Base-by-base conservation (phyloP, 2,113 vertebrate species). In the Microcebus jonahi region DNA sequence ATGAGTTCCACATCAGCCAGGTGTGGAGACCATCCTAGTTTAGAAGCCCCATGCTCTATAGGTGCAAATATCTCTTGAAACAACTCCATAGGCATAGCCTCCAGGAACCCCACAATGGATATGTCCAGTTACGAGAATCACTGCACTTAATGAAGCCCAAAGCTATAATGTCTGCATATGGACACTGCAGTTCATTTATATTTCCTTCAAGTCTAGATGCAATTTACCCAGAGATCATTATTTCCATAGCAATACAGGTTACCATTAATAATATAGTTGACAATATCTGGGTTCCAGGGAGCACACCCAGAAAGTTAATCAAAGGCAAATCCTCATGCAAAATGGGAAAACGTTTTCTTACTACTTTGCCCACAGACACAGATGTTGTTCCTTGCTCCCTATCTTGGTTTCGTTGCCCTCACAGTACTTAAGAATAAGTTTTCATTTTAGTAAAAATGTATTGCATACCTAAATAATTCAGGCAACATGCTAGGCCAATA, bases 231-330 rank as follows among this genome's bases (percentile, higher is more conserved):
- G 84, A 59, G n/a, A 79, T 77, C 45, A 59, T 68, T 89, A 76
- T 92, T 59, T 88, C 29, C 34, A 90, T 1, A 57, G 21, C 21
- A 53, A 8, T 70, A 68, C 42, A 68, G 70, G 45, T 34, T 63
- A 77, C 36, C 76, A 57, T 57, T 57, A 57, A 21, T 57, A 68
- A 83, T 50, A 82, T 0, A 76, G 63, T 1, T 39, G 75, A 65
- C 8, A 50, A 31, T 5, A 76, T 55, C 61, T 50, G 48, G 36
- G 67, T 82, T 80, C 39, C 17, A 61, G 21, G 21, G 15, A 88
- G 97, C 25, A 90, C n/a, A 94, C 45, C 31, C 36, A 91, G 20
- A 79, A 90, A 94, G 57, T 85, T 42, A 88, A 89, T 6, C 42
- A 81, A 95, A 95, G 31, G 12, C 77, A 95, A 70, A 89, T 50